Base-by-base conservation (phyloP, 2,797 vertebrate genomes). In the Numenius phaeopus region DNA sequence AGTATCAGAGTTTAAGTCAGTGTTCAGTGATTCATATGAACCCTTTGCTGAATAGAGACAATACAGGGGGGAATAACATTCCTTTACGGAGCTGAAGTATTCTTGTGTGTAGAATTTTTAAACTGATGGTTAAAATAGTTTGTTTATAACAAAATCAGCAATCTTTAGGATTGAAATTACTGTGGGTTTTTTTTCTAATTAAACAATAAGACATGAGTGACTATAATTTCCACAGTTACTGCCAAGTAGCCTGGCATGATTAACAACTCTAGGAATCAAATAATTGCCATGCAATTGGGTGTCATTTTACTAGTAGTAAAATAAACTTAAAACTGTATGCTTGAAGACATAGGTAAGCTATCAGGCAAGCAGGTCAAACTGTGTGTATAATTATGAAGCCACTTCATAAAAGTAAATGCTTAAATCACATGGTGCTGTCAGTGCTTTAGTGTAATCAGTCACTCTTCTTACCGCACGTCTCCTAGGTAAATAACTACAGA, bases 381-480 rank as follows among this genome's bases (percentile, higher is more conserved):
- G 23, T n/a, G 3, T 58, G n/a, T 65, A 0, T 37, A 46, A 70
- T 32, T 54, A 32, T 47, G 7, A 73, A 95, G 47, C 64, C 57
- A 50, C 54, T 71, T 69, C 5, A 8, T 49, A 26, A 13, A 54
- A 90, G 32, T 14, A 4, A 89, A 26, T 34, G 4, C 19, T 64
- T 79, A 2, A 18, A 4, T 65, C 18, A 5, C 0, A 0, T 52
- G 75, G 30, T 82, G 76, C 55, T 89, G 44, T 32, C 6, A 16
- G 21, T 46, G 14, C 79, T 67, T 18, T 73, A 20, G 27, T 65
- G 32, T 69, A 7, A n/a, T 26, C 22, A 2, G 12, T 94, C 67
- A 19, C 34, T 55, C 40, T 70, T 42, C 49, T 40, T 2, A 2
- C 29, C 67, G 58, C 62, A 42, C 20, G 4, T 1, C 0, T 14